These are phyloP conservation scores for Peribatodes rhomboidaria DNA, from an alignment of 2,888 invertebrate species.

Conservation along the genomic window DNA sequence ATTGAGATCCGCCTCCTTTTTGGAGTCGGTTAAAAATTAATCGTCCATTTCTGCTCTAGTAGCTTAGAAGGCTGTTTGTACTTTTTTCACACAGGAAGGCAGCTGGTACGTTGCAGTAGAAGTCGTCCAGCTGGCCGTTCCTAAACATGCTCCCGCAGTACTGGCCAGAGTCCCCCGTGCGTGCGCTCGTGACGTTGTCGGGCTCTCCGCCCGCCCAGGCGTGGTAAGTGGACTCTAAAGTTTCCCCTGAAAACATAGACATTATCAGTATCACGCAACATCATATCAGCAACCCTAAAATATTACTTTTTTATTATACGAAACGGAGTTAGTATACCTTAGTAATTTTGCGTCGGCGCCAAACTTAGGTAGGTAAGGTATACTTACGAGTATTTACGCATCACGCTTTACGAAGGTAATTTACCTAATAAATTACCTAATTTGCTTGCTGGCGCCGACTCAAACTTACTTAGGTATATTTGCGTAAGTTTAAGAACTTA, in stretches of 20 bases:
- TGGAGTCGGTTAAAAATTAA: too few relatives aligned
- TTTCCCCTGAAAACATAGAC: slow-evolving; percentile 7
- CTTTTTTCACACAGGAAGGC: slow-evolving; percentile 21
- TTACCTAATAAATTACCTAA: too few relatives aligned
- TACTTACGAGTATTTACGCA: too few relatives aligned
- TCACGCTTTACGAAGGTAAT: too few relatives aligned
- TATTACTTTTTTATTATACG: too few relatives aligned
- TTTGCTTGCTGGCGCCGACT: too few relatives aligned
- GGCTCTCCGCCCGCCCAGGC: slow-evolving; percentile 23
- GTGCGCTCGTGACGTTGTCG: slow-evolving; percentile 31
- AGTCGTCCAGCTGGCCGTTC: slow-evolving; percentile 49
- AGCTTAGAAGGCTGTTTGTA: background rate
- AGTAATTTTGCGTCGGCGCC: too few relatives aligned
- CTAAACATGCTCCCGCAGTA: slow-evolving; percentile 56
- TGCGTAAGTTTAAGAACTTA: too few relatives aligned
- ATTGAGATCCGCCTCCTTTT: too few relatives aligned
- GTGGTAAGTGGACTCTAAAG: slow-evolving; percentile 7
- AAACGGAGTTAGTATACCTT: too few relatives aligned
- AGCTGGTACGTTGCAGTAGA: slow-evolving; percentile 46
- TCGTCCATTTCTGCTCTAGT: background rate
- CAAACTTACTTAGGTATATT: too few relatives aligned
- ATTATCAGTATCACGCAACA: background rate
- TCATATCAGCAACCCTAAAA: background rate
- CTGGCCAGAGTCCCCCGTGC: slow-evolving; percentile 38
- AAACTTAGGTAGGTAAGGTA: too few relatives aligned